These are phyloP conservation scores for Liasis olivaceus DNA, from an alignment of 2,797 vertebrate genomes.

Conservation along the genomic window DNA sequence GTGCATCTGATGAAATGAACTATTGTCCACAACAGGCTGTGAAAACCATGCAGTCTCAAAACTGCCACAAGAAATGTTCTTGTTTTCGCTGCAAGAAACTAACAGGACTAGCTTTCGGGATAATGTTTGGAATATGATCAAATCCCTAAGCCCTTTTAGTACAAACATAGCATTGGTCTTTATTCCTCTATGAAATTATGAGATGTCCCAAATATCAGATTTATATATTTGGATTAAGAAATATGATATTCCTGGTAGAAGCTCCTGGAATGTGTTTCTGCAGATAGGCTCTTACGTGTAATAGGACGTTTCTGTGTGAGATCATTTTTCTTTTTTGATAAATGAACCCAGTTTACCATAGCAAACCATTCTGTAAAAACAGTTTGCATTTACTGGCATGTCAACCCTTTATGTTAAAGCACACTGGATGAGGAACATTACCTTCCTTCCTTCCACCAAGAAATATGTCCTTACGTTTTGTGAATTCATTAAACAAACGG, in stretches of 20 bases:
- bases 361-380: neutral
- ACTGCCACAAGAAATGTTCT: neutral
- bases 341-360: neutral
- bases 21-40: neutral
- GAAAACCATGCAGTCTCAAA: neutral
- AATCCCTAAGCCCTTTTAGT: neutral
- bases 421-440: neutral
- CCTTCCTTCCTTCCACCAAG: neutral
- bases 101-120: neutral
- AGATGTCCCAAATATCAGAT: neutral
- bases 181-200: neutral
- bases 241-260: neutral
- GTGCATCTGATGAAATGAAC: neutral
- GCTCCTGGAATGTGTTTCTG: no score
- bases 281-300: neutral
- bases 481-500: neutral
- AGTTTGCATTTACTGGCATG: neutral
- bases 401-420: neutral
- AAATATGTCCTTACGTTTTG: neutral
- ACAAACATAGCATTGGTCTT: neutral
- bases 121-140: neutral
- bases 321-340: neutral
- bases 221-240: neutral
- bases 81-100: neutral
- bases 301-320: neutral